A percentile compares a stretch with the other conserved stretches of the same genome.
phyloP scores from a whole-genome alignment of 2,113 vertebrate species.

The Propithecus coquereli region DNA sequence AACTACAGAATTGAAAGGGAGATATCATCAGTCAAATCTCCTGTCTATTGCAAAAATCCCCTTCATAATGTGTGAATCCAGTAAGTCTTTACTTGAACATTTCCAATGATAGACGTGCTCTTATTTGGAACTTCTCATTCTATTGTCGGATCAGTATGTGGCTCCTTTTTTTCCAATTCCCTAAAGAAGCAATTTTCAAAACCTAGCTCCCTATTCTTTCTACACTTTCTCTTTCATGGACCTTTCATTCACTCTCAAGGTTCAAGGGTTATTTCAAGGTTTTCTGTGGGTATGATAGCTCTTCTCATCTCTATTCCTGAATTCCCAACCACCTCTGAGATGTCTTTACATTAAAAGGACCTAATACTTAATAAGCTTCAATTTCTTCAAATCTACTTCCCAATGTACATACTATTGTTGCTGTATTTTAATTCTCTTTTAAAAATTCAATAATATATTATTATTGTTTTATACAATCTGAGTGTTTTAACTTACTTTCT shows the following conservation, averaged over 20 bases:
- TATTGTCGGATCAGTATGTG: background rate
- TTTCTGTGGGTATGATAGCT: background rate
- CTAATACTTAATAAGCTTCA: background rate
- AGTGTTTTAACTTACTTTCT: background rate
- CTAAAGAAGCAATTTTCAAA: background rate
- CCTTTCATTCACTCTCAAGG: background rate
- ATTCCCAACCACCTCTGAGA: conserved; percentile 18
- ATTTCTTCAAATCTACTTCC: background rate
- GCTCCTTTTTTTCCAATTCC: background rate
- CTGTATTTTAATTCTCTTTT: conserved; percentile 12
- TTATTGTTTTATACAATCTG: conserved; percentile 9
- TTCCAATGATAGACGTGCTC: background rate
- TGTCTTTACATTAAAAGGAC: conserved; percentile 4
- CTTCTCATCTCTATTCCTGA: background rate
- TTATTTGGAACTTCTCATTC: background rate
- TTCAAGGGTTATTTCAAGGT: background rate
- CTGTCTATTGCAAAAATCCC: background rate
- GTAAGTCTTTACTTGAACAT: background rate
- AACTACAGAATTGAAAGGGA: background rate
- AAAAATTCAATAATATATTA: background rate
- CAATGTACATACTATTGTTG: background rate
- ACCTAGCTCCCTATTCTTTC: background rate
- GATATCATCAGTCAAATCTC: background rate
- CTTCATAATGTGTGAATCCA: background rate
- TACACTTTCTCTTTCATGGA: background rate